phyloP scores from a whole-genome alignment of 2,888 invertebrate genomes.

The Drosophila birchii region DNA sequence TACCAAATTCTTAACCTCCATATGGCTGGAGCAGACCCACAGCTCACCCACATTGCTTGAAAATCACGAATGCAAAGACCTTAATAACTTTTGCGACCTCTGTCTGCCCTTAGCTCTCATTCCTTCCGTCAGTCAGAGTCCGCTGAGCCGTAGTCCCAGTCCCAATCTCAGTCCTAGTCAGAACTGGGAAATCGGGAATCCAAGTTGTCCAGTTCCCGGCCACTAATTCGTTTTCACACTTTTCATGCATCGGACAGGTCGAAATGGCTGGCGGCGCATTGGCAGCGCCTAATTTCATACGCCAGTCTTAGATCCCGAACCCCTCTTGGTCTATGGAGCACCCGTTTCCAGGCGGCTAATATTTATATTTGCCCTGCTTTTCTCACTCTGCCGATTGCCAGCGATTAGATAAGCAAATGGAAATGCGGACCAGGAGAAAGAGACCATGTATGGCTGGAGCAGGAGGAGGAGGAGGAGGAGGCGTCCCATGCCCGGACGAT shows the following conservation, averaged over 20 bases:
- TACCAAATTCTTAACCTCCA: not conserved
- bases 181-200: conserved; percentile 1
- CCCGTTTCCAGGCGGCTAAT: conserved; percentile 55
- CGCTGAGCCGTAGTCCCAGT: not conserved
- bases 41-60: conserved; percentile 3
- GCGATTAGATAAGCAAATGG: conserved; percentile 75
- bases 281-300: conserved; percentile 69
- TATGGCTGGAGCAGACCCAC: not conserved
- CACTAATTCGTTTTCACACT: conserved; percentile 78
- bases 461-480: conserved; percentile 7
- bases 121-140: not conserved
- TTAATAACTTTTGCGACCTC: conserved; percentile 34
- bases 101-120: conserved; percentile 28
- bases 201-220: conserved; percentile 23
- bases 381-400: conserved; percentile 64
- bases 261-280: conserved; percentile 56
- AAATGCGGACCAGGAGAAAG: conserved; percentile 50
- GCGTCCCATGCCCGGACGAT: conserved; percentile 49
- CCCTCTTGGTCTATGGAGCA: conserved; percentile 3
- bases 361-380: conserved; percentile 80
- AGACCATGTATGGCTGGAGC: not conserved
- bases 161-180: not conserved
- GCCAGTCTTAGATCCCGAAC: conserved; percentile 50
- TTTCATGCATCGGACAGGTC: conserved; percentile 69
- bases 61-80: conserved; percentile 14